Evolutionary conservation across 53 echinoderm and acorn worm genomes (phyloP), one percentile per base, ranked within the genome.

Genomic region (Stichopus horrens): DNA sequence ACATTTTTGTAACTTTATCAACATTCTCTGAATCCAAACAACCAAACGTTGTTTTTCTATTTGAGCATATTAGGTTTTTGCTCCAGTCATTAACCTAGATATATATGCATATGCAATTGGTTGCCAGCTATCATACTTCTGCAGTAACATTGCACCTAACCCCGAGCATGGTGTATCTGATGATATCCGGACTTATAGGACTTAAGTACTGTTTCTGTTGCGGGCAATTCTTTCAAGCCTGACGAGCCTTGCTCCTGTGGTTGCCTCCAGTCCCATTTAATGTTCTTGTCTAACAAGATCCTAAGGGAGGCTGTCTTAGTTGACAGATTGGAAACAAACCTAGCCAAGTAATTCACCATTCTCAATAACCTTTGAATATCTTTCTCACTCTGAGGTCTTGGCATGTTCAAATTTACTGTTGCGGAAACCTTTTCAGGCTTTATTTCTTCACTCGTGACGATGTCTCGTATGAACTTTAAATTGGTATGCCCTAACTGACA

Each of bases 1-100:
- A 88, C 88, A 93, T 88, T 88, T 90, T 52, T 88, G 93, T 54
- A 93, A 52, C 83, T 88, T 81, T 21, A 93, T 82, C n/a, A 93
- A 55, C 74, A 91, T 66, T 76, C 83, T 66, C 53, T 93, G 90
- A 54, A 90, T 88, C 51, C 93, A n/a, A n/a, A n/a, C n/a, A n/a
- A n/a, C n/a, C 54, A 94, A 57, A 6, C 90, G 67, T 67, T 92
- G 86, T 75, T 92, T 90, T 75, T 92, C 86, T 58, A 90, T 92
- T 13, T 92, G 90, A 9, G 85, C 86, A 83, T 94, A 88, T 37
- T 78, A 73, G 21, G 77, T 90, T 57, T 94, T 83, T 5, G 90
- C 74, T 21, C 21, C 85, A 13, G 90, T 88, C 88, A 92, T 82
- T 23, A 90, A 65, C 58, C 88, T 88, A 19, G 88, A 92, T 37